Evolutionary conservation across 2,888 invertebrate genomes (phyloP), one percentile per base, ranked within the genome.

Genomic region (Dicycla oo): DNA sequence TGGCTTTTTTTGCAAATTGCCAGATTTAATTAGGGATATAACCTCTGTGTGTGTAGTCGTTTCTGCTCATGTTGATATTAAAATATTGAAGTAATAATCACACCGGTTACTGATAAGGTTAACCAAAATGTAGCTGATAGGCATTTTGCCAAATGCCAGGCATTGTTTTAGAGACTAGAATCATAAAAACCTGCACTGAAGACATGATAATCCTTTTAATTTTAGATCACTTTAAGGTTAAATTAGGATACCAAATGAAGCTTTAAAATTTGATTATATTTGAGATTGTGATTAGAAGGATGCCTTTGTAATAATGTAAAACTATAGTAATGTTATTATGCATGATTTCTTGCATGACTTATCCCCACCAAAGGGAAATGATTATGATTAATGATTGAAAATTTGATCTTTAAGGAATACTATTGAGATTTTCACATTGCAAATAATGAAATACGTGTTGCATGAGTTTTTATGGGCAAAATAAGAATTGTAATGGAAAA

Each of bases 401-500:
- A 43, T 43, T 51, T 53, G 0, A 51, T 45, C 3, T 38, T 6
- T 18, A 40, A 0, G 2, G 10, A 63, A 26, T 45, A 34, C 0
- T 30, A 20, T 5, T 38, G 3, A 11, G 7, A 6, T 47, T 61
- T 40, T 26, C 2, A 58, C 3, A 10, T 10, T 15, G 23, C n/a
- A 43, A 23, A 15, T 43, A 26, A 49, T 64, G 18, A 62, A 51
- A 49, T 60, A 56, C 3, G 18, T 7, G 23, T n/a, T 43, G 0
- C 3, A 15, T 30, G 11, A 34, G 15, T 34, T 54, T 49, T 18
- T 7, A 30, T 0, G 15, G 5, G 26, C 11, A 26, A 57, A 73
- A 77, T 64, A 70, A 30, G 68, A 72, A 45, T 69, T 72, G 0
- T 53, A 57, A 47, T 43, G 75, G 77, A 69, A 79, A 74, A 74